Percentiles rank a stretch among this genome's conserved stretches.
Evolutionary conservation across 2,797 vertebrate genomes (phyloP).

Genomic region (Neosilurus mollespiculum): DNA sequence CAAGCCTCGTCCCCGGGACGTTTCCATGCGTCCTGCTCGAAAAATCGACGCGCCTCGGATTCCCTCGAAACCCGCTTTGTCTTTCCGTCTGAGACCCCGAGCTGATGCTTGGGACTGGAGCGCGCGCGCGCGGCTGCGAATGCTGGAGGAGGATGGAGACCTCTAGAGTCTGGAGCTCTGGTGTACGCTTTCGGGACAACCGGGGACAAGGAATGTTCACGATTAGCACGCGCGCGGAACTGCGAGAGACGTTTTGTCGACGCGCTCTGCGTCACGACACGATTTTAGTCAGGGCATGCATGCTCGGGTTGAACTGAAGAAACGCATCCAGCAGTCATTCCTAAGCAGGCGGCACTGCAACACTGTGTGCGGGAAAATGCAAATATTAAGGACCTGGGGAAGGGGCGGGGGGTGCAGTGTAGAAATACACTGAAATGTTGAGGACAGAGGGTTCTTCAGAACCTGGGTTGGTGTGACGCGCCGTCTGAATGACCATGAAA

Average conservation of each 20-base stretch:
- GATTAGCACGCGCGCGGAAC: neutral
- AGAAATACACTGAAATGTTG: neutral
- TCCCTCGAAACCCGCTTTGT: slow-evolving; percentile 40
- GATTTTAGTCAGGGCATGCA: neutral
- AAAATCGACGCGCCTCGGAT: slow-evolving; percentile 68
- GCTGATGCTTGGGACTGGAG: slow-evolving; percentile 63
- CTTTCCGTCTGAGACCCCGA: slow-evolving; percentile 46
- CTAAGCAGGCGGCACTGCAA: neutral
- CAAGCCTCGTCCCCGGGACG: slow-evolving; percentile 61
- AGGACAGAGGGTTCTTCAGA: neutral
- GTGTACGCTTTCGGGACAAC: slow-evolving; percentile 39
- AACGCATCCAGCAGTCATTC: neutral
- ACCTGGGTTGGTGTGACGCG: neutral
- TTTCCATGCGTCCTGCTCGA: slow-evolving; percentile 64
- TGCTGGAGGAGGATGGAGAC: slow-evolving; percentile 78
- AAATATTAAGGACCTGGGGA: neutral
- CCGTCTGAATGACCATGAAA: neutral
- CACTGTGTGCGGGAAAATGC: neutral
- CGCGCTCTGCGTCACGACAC: slow-evolving; percentile 9
- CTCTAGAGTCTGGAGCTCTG: slow-evolving; percentile 77
- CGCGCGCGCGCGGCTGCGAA: slow-evolving; percentile 39
- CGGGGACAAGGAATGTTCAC: neutral
- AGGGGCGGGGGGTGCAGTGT: too few species aligned
- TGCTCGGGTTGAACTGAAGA: neutral
- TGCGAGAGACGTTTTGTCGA: neutral